phyloP scores from a whole-genome alignment of 2,888 invertebrate species.

The Drosophila basisetae region DNA sequence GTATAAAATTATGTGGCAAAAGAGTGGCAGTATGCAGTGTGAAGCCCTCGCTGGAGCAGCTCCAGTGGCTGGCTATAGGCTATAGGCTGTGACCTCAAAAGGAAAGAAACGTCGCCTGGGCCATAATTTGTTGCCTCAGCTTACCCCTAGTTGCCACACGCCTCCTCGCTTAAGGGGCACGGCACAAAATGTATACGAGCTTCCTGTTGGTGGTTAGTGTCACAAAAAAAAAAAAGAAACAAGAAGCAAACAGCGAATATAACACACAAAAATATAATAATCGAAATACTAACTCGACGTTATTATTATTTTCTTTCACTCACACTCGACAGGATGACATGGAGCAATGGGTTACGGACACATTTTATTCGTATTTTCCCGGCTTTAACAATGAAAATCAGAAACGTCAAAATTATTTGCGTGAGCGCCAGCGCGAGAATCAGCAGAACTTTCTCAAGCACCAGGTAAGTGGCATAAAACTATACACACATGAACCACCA shows the following conservation, averaged over 20 bases:
- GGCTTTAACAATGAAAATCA: conserved; percentile 84
- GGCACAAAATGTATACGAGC: conserved; percentile 77
- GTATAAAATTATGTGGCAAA: conserved; percentile 75
- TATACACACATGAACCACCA: conserved; percentile 20
- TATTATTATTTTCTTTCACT: conserved; percentile 35
- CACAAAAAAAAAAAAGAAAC: conserved; percentile 39
- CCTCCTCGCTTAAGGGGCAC: conserved; percentile 19
- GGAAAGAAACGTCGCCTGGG: conserved; percentile 33
- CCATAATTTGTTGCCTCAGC: conserved; percentile 55
- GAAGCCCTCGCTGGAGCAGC: conserved; percentile 61
- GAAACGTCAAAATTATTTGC: conserved; percentile 82
- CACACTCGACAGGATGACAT: conserved; percentile 81
- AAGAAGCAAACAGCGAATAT: conserved; percentile 22
- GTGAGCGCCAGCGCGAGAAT: conserved; percentile 83
- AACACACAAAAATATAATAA: conserved; percentile 12
- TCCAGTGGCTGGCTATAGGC: conserved; percentile 49
- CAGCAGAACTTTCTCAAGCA: conserved; percentile 84
- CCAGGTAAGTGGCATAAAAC: conserved; percentile 69
- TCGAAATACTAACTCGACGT: conserved; percentile 18
- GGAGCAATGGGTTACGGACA: conserved; percentile 85
- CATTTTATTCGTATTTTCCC: conserved; percentile 85
- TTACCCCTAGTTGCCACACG: neutral
- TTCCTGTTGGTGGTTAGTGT: conserved; percentile 83
- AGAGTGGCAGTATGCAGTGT: conserved; percentile 70
- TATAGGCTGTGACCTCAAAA: conserved; percentile 71